These are phyloP conservation scores for Ennomos quercinarius DNA, from an alignment of 2,888 invertebrate species.

Conservation along the genomic window DNA sequence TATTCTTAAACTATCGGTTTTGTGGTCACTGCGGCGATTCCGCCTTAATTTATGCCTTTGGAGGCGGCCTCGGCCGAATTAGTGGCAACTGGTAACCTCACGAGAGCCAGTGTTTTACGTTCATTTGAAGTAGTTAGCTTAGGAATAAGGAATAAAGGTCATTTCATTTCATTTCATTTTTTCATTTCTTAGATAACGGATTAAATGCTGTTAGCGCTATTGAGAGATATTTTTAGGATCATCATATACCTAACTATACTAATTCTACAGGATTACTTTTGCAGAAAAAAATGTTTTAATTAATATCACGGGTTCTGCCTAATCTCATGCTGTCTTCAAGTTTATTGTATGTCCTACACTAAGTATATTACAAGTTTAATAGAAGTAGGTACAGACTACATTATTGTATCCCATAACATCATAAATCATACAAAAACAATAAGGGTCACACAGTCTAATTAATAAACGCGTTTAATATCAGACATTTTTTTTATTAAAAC, in stretches of 20 bases:
- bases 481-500: conserved; percentile 59
- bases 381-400: not conserved
- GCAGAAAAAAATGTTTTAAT: too few species aligned
- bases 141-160: too few species aligned
- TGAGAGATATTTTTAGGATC: too few species aligned
- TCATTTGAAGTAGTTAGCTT: conserved; percentile 15
- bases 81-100: conserved; percentile 52
- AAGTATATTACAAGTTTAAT: not conserved
- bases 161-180: too few species aligned
- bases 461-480: conserved; percentile 62
- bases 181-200: too few species aligned
- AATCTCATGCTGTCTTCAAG: too few species aligned
- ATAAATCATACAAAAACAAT: conserved; percentile 45
- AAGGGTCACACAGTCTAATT: conserved; percentile 61
- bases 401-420: conserved; percentile 9
- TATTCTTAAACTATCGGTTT: conserved; percentile 85
- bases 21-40: conserved; percentile 75
- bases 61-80: conserved; percentile 55
- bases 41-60: conserved; percentile 71
- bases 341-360: too few species aligned
- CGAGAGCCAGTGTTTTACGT: conserved; percentile 41
- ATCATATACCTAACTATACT: too few species aligned
- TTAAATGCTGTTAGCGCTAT: not conserved
- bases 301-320: too few species aligned
- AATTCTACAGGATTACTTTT: too few species aligned